Evolutionary conservation across 2,113 vertebrate genomes (phyloP).

Genomic region (Leucoraja erinaceus): DNA sequence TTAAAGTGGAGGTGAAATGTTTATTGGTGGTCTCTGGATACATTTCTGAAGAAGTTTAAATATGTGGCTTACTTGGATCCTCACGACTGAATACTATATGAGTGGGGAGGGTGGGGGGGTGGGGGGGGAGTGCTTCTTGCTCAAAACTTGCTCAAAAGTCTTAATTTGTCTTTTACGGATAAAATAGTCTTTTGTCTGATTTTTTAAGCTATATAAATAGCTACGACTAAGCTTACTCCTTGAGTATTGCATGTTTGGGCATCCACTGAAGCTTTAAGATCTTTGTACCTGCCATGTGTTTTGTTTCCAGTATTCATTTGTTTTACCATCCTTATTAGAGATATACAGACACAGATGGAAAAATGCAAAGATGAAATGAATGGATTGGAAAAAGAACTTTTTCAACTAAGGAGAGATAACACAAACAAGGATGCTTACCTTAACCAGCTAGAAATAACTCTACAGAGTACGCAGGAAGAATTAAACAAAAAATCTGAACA

Average conservation of each 20-base stretch:
- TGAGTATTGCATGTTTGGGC: not conserved
- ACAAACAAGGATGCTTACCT: conserved; percentile 71
- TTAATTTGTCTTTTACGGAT: not conserved
- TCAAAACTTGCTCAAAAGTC: not conserved
- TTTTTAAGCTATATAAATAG: not conserved
- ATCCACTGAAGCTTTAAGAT: not conserved
- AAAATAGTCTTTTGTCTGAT: not conserved
- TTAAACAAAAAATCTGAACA: conserved; percentile 68
- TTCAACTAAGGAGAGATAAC: conserved; percentile 64
- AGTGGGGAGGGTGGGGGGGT: too few species aligned
- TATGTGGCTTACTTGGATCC: not conserved
- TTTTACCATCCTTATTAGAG: conserved; percentile 47
- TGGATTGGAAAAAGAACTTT: conserved; percentile 61
- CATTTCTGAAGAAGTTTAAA: not conserved
- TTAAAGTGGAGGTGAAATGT: not conserved
- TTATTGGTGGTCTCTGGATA: not conserved
- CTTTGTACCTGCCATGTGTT: not conserved
- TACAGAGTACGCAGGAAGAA: conserved; percentile 72
- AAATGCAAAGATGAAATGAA: conserved; percentile 60
- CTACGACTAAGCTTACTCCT: not conserved
- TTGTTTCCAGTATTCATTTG: not conserved
- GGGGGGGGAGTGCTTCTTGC: not conserved
- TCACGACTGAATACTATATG: not conserved
- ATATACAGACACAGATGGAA: conserved; percentile 62
- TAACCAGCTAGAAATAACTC: conserved; percentile 68